Base-by-base conservation (phyloP, 1,140 invertebrate genomes). In the Bradynema listronoti region DNA sequence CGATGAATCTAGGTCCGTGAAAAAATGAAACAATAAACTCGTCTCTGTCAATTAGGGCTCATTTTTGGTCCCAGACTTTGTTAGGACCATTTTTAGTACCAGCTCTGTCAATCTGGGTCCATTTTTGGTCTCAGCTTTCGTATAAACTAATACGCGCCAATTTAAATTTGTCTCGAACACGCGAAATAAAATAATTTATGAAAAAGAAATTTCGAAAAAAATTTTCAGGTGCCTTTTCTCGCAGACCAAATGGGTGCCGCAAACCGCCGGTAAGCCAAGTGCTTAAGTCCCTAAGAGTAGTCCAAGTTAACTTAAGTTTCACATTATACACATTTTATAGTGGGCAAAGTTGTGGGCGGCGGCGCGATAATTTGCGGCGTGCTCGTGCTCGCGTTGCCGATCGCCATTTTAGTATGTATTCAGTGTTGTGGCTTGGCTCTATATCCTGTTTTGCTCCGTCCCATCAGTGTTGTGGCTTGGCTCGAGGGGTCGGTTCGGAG, bases 331-430 rank as follows among this genome's bases (percentile, higher is more conserved):
- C 14, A 14, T 73, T 16, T 58, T 75, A 33, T 39, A 61, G 73
- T 63, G 7, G 74, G 74, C 22, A 77, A 78, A 62, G 25, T 78
- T 5, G 73, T 77, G 27, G 75, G 74, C 29, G 77, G 68, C 24
- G 63, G 63, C 39, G 73, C 74, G 24, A 77, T 77, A 32, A 57
- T 69, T 14, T 72, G 66, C 49, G 74, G 74, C 16, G 65, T 77
- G 3, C 61, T 78, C 51, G 75, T 78, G 4, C 49, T 77, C 19
- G 73, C 73, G 16, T 70, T 78, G 16, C 74, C 74, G 24, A 77
- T 77, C 67, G 78, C 74, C 39, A 65, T 70, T 27, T 58, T 69
- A n/a, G 68, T 75, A 27, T 75, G 78, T 46, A 77, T 77, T 77
- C 46, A 77, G 78, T 62, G 78, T 78, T 61, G 74, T 77, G 51